These are phyloP conservation scores for Epirrhoe tristata DNA, from an alignment of 2,888 invertebrate species.

Conservation along the genomic window DNA sequence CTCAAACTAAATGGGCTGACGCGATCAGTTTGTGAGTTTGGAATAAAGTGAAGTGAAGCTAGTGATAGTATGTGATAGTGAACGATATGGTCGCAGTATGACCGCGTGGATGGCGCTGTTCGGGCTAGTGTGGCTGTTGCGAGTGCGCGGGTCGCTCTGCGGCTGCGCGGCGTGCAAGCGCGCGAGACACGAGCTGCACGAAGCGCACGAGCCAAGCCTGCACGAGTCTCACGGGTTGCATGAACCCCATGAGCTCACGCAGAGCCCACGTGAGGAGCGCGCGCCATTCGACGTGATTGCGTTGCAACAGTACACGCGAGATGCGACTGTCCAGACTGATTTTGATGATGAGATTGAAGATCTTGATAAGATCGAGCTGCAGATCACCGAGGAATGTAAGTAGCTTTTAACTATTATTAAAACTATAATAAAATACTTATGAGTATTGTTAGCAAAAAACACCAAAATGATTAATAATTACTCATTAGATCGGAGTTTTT, in stretches of 20 bases:
- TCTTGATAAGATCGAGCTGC: constrained; percentile 78
- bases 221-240: constrained; percentile 32
- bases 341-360: constrained; percentile 78
- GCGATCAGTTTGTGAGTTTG: not conserved
- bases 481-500: too few species aligned
- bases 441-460: too few species aligned
- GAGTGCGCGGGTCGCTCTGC: constrained; percentile 92
- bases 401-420: constrained; percentile 35
- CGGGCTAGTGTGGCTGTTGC: constrained; percentile 94
- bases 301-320: constrained; percentile 77
- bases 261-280: constrained; percentile 56
- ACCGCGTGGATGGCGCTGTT: constrained; percentile 92
- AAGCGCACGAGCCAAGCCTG: constrained; percentile 56
- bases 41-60: constrained; percentile 33
- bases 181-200: constrained; percentile 70
- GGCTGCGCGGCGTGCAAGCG: constrained; percentile 90
- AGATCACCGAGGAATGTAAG: constrained; percentile 80
- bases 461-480: too few species aligned
- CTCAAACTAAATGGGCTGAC: not conserved
- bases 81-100: constrained; percentile 76
- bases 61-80: constrained; percentile 62
- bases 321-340: constrained; percentile 82
- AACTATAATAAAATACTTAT: too few species aligned
- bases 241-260: constrained; percentile 16
- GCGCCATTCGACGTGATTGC: constrained; percentile 79